Conservation (phyloP, 1,140 invertebrate genomes). For the Tenebrio molitor region DNA sequence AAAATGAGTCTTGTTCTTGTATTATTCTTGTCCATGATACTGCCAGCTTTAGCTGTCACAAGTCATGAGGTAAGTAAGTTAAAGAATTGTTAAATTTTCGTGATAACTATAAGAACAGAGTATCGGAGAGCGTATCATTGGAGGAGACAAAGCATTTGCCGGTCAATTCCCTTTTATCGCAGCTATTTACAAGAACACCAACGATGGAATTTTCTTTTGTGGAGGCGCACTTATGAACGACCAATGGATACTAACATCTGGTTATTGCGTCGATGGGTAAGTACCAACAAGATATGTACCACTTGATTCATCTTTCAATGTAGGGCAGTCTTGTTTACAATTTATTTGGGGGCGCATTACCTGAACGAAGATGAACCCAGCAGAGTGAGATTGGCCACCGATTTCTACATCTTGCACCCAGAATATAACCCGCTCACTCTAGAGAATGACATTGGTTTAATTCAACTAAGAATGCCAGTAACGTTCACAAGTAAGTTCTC, state of each 20-base stretch:
- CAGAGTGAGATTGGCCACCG: not conserved
- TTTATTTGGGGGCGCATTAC: conserved; percentile 9
- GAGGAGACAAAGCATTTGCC: not conserved
- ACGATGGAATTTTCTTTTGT: conserved; percentile 8
- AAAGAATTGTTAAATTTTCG: not conserved
- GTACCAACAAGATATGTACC: not conserved
- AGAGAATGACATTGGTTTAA: conserved; percentile 5
- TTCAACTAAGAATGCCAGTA: not conserved
- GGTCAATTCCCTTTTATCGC: conserved; percentile 12
- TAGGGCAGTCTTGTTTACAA: conserved; percentile 11
- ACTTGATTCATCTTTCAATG: not conserved
- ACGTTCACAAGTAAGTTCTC: not conserved
- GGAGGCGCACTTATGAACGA: conserved; percentile 18
- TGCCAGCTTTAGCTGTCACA: too few relatives aligned
- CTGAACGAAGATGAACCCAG: not conserved
- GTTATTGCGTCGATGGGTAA: conserved; percentile 14
- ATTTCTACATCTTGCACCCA: not conserved
- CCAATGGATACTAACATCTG: conserved; percentile 13
- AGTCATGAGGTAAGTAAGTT: too few relatives aligned
- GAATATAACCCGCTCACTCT: not conserved
- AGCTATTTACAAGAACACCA: not conserved
- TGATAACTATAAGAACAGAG: too few relatives aligned
- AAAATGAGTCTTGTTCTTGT: too few relatives aligned
- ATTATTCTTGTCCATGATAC: too few relatives aligned
- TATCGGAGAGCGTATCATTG: not conserved